Evolutionary conservation across 2,888 invertebrate species (phyloP).

Genomic region (Heliconius cydno): DNA sequence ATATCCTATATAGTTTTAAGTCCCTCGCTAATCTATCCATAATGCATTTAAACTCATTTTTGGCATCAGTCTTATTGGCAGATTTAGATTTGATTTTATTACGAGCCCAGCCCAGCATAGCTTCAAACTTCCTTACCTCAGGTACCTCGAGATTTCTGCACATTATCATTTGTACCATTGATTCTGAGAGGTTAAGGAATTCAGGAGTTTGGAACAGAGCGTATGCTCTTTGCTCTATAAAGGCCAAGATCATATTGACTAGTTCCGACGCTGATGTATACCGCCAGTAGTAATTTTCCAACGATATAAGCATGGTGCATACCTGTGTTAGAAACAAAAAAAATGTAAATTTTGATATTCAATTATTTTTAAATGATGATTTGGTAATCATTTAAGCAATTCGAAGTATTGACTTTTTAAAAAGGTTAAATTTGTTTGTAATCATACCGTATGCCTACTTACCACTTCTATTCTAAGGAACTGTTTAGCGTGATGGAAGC

Average conservation of each 20-base stretch:
- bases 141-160: constrained; percentile 94
- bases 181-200: constrained; percentile 94
- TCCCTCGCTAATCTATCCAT: constrained; percentile 96
- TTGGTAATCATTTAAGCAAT: background rate
- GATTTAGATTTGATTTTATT: constrained; percentile 91
- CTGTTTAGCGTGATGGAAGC: constrained; percentile 97
- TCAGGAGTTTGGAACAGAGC: constrained; percentile 93
- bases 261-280: constrained; percentile 96
- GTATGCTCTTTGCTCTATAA: constrained; percentile 93
- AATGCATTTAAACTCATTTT: constrained; percentile 94
- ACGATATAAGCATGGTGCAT: constrained; percentile 95
- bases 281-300: constrained; percentile 98
- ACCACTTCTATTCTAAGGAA: constrained; percentile 96
- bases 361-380: too few relatives aligned
- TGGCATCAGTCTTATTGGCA: constrained; percentile 91
- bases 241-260: constrained; percentile 96
- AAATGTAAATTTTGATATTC: background rate
- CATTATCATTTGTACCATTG: constrained; percentile 97
- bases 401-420: background rate
- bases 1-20: constrained; percentile 94
- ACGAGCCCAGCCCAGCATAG: constrained; percentile 95
- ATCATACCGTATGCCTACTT: constrained; percentile 53
- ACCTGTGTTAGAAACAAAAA: constrained; percentile 76
- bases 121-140: constrained; percentile 95
- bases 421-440: background rate